Percentiles rank a stretch among this genome's conserved stretches.
Evolutionary conservation across 2,113 vertebrate species (phyloP).

Genomic region (Sceloporus tristichus): DNA sequence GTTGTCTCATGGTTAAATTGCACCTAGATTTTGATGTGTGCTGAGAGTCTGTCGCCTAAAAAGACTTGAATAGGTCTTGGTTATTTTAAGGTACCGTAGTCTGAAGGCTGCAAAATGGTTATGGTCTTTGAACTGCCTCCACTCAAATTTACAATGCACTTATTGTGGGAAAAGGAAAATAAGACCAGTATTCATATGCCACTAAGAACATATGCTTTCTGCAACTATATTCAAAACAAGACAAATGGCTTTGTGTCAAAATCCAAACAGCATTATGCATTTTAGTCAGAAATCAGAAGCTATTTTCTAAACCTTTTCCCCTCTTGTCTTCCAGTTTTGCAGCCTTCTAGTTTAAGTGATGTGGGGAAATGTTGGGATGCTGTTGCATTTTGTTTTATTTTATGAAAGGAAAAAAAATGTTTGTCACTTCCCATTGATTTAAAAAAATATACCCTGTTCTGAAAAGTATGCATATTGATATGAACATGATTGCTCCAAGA

Average conservation of each 20-base stretch:
- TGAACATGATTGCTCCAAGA: conserved; percentile 23
- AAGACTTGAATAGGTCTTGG: not conserved
- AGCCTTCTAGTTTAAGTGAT: not conserved
- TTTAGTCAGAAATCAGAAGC: no score
- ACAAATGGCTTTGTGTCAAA: not conserved
- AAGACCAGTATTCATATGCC: no score
- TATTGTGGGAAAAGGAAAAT: no score
- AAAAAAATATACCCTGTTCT: conserved; percentile 30
- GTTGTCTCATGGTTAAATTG: not conserved
- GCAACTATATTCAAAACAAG: not conserved
- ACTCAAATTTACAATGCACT: not conserved
- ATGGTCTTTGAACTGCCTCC: no score
- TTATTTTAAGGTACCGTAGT: not conserved
- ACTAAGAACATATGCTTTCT: not conserved
- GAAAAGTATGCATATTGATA: conserved; percentile 33
- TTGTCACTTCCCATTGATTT: conserved; percentile 57
- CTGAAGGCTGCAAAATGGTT: not conserved
- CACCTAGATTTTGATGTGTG: not conserved
- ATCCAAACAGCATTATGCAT: not conserved
- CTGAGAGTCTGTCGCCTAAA: not conserved
- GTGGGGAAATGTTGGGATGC: conserved; percentile 44
- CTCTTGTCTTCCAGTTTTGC: not conserved
- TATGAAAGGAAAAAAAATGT: not conserved
- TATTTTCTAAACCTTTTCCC: not conserved
- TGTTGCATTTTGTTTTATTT: conserved; percentile 24